Base-by-base conservation (phyloP, 2,113 vertebrate genomes). In the Lycocorax pyrrhopterus region DNA sequence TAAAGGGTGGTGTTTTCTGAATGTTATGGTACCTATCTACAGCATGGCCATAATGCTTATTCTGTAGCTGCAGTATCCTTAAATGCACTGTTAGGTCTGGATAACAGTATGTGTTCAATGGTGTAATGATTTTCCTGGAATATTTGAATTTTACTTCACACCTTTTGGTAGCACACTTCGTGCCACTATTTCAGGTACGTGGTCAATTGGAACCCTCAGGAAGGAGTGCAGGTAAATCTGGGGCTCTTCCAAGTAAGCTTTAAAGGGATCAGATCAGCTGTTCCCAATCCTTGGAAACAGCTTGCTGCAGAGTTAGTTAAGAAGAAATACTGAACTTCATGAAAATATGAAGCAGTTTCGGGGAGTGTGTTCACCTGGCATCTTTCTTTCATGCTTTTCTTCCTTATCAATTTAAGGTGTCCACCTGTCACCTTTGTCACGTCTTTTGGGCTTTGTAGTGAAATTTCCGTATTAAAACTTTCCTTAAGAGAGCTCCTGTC, bases 401-500 rank as follows among this genome's bases (percentile, higher is more conserved):
- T 41, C 13, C 23, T 41, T 80, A 55, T 4, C 27, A 20, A 14
- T 78, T 91, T 84, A 77, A 87, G 67, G 43, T 77, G 43, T 63
- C 32, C 16, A 63, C 46, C 35, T 72, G 22, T 59, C 60, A 80
- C 77, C 56, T 83, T 64, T 63, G 43, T 52, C 9, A 13, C 51
- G 84, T 23, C 46, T 84, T 87, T 66, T 0, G 3, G 58, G 55
- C 46, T 92, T 96, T 87, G 63, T 62, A 92, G 85, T 66, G 72
- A 66, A 84, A 91, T 92, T 94, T 92, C 60, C n/a, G 49, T 81
- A 68, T 87, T 90, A 91, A 91, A 92, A 78, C 35, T 84, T 95
- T 78, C 49, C 62, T 94, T 77, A 51, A 39, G 78, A 71, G 46
- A 89, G 12, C 35, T 89, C 32, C 58, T 92, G 68, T 82, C 90